Conservation (phyloP, 2,797 vertebrate genomes). For the Gymnothorax reevesii region DNA sequence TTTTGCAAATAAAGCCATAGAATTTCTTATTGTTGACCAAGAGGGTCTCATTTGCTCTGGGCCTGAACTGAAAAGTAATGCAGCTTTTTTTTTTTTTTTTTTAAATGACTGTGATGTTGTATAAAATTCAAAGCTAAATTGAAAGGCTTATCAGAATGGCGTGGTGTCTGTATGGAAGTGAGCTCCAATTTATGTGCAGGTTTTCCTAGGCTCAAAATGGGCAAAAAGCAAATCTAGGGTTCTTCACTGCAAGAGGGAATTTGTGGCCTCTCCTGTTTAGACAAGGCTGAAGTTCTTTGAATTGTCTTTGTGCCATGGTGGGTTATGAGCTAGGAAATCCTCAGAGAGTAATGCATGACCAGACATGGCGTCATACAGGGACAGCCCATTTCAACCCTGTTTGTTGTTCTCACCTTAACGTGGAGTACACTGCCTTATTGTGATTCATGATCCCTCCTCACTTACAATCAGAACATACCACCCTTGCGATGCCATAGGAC, state of each 20-base stretch:
- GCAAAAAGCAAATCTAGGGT: neutral
- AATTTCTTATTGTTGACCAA: neutral
- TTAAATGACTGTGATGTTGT: neutral
- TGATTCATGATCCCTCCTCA: neutral
- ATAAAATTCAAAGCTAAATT: neutral
- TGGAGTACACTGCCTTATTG: neutral
- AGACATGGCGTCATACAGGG: neutral
- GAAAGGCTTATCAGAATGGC: neutral
- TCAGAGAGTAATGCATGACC: neutral
- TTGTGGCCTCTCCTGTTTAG: neutral
- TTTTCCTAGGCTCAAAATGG: neutral
- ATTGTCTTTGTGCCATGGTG: neutral
- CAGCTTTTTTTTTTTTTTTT: neutral
- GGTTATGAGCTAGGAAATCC: neutral
- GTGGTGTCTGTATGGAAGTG: neutral
- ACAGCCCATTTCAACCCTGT: neutral
- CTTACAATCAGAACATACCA: neutral
- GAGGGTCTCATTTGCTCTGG: neutral
- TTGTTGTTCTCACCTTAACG: neutral
- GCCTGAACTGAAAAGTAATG: neutral
- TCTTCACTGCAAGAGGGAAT: neutral
- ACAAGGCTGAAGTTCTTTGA: neutral
- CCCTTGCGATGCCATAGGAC: neutral
- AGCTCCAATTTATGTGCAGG: neutral
- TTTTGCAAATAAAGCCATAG: neutral